phyloP scores from a whole-genome alignment of 2,113 vertebrate genomes.

The Neotoma lepida region DNA sequence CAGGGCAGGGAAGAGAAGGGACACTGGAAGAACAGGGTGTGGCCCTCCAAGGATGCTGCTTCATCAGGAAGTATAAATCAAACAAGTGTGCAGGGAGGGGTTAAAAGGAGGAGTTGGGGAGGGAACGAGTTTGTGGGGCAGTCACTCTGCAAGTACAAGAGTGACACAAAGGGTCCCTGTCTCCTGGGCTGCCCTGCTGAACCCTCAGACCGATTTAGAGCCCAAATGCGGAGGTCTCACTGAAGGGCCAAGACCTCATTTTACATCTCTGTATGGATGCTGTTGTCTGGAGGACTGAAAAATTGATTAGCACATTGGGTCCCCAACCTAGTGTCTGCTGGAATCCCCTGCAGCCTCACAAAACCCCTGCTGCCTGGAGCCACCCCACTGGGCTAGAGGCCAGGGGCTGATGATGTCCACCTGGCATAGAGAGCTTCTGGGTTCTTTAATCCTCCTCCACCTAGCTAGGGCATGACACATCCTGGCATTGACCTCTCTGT shows the following conservation, averaged over 20 bases:
- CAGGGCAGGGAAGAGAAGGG: background rate
- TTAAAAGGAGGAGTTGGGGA: background rate
- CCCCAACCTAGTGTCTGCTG: background rate
- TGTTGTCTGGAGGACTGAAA: background rate
- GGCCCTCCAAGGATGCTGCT: background rate
- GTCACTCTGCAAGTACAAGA: background rate
- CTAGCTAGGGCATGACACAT: background rate
- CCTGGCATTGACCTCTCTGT: background rate
- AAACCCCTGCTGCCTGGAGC: background rate
- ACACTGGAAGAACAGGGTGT: fast-evolving
- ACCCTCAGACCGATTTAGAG: too few species aligned
- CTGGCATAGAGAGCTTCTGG: background rate
- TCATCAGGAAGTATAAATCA: background rate
- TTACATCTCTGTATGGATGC: background rate
- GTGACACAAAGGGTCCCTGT: background rate
- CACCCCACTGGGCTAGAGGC: background rate
- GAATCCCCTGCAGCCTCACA: background rate
- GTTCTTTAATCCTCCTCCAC: background rate
- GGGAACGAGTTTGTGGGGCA: background rate
- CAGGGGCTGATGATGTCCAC: background rate
- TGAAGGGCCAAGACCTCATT: background rate
- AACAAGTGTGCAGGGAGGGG: background rate
- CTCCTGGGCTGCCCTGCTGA: background rate
- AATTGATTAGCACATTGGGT: background rate
- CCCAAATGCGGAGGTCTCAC: background rate